Conservation (phyloP, 2,888 invertebrate genomes). For the Melieria crassipennis region DNA sequence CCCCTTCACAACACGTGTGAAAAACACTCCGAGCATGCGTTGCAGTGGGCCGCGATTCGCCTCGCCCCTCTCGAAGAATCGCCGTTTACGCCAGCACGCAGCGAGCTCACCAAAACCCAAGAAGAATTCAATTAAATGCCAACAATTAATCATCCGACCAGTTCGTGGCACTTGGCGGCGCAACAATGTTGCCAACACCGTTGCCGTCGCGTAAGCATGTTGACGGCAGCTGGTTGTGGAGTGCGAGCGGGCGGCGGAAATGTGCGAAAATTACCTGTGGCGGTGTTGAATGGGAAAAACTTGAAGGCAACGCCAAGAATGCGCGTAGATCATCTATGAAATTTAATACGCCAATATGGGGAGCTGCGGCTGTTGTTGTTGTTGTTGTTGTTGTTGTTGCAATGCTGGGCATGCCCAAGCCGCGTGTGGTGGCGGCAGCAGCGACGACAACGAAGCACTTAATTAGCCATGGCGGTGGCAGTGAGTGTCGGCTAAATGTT, state of each 20-base stretch:
- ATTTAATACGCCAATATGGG: constrained; percentile 50
- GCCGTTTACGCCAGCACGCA: too few relatives aligned
- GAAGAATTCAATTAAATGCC: constrained; percentile 31
- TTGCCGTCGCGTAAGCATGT: constrained; percentile 18
- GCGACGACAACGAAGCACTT: neutral
- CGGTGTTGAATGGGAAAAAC: constrained; percentile 52
- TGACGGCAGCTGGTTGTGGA: constrained; percentile 16
- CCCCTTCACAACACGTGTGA: too few relatives aligned
- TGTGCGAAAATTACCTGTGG: constrained; percentile 61
- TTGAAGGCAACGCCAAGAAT: constrained; percentile 54
- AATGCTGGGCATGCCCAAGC: neutral
- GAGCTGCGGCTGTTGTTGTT: neutral
- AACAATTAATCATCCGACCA: constrained; percentile 29
- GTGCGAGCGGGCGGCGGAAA: constrained; percentile 37
- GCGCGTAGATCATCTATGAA: constrained; percentile 60
- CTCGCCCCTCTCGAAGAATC: too few relatives aligned
- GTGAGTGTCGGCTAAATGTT: neutral
- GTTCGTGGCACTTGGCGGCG: constrained; percentile 22
- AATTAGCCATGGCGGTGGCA: constrained; percentile 5
- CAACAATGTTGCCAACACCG: constrained; percentile 13
- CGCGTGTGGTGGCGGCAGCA: neutral
- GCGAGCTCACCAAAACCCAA: neutral
- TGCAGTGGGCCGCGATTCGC: too few relatives aligned
- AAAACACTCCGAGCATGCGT: too few relatives aligned
- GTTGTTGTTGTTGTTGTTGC: neutral